Evolutionary conservation across 2,113 vertebrate species (phyloP), one percentile per base, ranked within the genome.

Genomic region (Dendropsophus ebraccatus): DNA sequence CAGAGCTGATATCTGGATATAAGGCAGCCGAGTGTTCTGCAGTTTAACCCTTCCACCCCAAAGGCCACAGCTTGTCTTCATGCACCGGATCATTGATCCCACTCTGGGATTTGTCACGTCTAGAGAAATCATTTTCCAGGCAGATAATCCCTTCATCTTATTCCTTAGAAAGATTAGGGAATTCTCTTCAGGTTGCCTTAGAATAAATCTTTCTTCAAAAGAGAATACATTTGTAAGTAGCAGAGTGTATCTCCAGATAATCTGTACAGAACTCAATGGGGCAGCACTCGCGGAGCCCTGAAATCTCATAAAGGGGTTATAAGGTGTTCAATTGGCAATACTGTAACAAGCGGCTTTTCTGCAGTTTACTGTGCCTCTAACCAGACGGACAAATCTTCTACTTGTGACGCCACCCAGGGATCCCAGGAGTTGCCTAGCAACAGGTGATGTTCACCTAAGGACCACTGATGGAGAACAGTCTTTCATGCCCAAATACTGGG

Each of bases 91-190:
- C 32, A 74, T 37, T 74, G 30, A 73, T 83, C 69, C 50, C 12
- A 47, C 12, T 32, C n/a, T 65, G 13, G 41, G 35, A 21, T 62
- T 4, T 16, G n/a, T 9, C 28, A 49, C 41, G 5, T 23, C 62
- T 35, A 50, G n/a, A 52, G 28, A 13, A 73, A 83, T 83, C 47
- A 72, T 10, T 58, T 83, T 75, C 12, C 23, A 25, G 45, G 50
- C 70, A 60, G 50, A 83, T 76, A 84, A 76, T 76, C 83, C 83
- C 7, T 49, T 0, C 28, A 19, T 74, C 47, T 62, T 21, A 50
- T 50, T 84, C 54, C 67, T 76, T n/a, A 25, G 83, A 76, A 65
- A 76, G 73, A 74, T 84, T 45, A 35, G 11, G 19, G 21, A n/a
- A 23, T 70, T 41, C 67, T 70, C 9, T 70, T 9, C 35, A 4